A percentile compares a stretch with the other conserved stretches of the same genome.
Conservation (phyloP, 2,888 invertebrate species). For the Nowickia ferox region DNA sequence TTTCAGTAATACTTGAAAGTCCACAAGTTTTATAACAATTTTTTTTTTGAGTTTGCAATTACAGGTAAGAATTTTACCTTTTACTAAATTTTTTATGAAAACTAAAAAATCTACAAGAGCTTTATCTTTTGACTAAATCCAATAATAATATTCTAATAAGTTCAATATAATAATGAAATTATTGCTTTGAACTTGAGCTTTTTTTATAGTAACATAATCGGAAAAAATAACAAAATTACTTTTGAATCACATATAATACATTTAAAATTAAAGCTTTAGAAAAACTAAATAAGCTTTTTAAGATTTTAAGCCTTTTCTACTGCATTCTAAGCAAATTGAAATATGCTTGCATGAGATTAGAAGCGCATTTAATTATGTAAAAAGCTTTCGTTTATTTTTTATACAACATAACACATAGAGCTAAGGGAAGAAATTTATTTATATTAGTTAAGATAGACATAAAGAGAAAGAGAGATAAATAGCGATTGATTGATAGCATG, state of each 20-base stretch:
- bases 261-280: conserved; percentile 19
- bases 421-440: conserved; percentile 46
- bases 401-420: conserved; percentile 56
- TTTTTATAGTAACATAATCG: not conserved
- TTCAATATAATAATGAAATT: too few species aligned
- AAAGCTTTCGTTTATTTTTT: conserved; percentile 40
- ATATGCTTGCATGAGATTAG: conserved; percentile 16
- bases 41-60: too few species aligned
- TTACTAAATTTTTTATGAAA: too few species aligned
- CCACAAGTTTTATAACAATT: too few species aligned
- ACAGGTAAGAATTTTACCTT: too few species aligned
- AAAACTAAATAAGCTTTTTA: conserved; percentile 27
- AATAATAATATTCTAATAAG: not conserved
- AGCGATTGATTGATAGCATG: conserved; percentile 16
- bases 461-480: conserved; percentile 14
- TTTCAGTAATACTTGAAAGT: too few species aligned
- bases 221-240: conserved; percentile 32
- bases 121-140: too few species aligned
- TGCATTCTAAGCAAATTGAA: not conserved
- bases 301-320: conserved; percentile 17
- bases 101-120: too few species aligned
- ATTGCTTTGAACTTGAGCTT: conserved; percentile 24
- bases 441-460: conserved; percentile 27
- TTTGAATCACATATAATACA: conserved; percentile 35
- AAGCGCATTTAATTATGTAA: not conserved